Evolutionary conservation across 2,888 invertebrate genomes (phyloP).

Genomic region (Apamea epomidion): DNA sequence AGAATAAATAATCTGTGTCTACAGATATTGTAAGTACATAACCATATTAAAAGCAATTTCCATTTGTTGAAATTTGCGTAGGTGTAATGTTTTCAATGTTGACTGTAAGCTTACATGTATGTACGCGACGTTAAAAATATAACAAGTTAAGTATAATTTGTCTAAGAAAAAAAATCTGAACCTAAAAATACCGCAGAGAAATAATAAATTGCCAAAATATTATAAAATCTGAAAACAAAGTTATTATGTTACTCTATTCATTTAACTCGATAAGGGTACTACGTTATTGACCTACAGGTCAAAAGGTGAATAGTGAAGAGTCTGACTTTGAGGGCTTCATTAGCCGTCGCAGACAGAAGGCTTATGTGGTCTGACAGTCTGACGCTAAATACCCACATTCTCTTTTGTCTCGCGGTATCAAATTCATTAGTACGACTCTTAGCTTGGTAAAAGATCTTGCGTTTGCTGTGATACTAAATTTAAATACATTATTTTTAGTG

Average conservation of each 20-base stretch:
- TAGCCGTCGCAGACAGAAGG: conserved; percentile 34
- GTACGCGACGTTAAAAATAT: not conserved
- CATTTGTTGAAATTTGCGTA: not conserved
- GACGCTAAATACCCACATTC: conserved; percentile 18
- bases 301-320: conserved; percentile 57
- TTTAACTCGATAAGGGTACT: conserved; percentile 32
- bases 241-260: conserved; percentile 28
- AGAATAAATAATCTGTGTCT: not conserved
- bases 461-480: not conserved
- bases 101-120: not conserved
- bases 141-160: not conserved
- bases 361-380: conserved; percentile 39
- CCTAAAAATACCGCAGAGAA: conserved; percentile 1
- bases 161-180: not conserved
- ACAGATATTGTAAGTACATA: not conserved
- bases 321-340: conserved; percentile 50
- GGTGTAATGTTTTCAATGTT: not conserved
- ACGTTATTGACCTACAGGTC: conserved; percentile 48
- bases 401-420: conserved; percentile 25
- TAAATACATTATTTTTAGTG: not conserved
- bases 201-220: not conserved
- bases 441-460: not conserved
- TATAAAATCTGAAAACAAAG: not conserved
- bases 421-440: not conserved
- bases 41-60: not conserved